Evolutionary conservation across 2,797 vertebrate species (phyloP), one percentile per base, ranked within the genome.

Genomic region (Eulemur albifrons): DNA sequence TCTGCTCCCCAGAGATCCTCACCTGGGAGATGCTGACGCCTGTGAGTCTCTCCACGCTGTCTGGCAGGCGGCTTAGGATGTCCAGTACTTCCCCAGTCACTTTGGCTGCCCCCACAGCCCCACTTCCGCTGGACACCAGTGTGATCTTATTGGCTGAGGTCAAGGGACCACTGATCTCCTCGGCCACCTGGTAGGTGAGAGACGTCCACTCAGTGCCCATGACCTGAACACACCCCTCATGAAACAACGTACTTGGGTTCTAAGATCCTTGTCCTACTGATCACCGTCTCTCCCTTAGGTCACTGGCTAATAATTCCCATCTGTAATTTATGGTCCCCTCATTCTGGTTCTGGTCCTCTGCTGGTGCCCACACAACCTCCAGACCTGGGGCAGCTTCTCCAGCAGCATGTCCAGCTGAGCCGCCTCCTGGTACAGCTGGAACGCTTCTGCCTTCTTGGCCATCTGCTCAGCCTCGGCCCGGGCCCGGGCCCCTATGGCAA

Each of bases 351-450:
- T 45, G 40, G 40, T n/a, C 35, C 79, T n/a, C 32, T 69, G 35
- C 75, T 45, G 21, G 35, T 13, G 25, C 61, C 79, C 85, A 43
- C 30, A 43, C 8, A 14, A 0, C 38, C 43, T 14, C 40, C 93
- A 97, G 86, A 99, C 99, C 99, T 99, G 96, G 0, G 99, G 99
- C 89, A 99, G 98, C 95, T 99, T 99, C 98, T 99, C 99, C 96
- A 99, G 98, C 98, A 99, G 98, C 99, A 99, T 99, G 97, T 99
- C 99, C 97, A 99, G 99, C 98, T 99, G 99, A 92, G 99, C 99
- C 15, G 99, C 99, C 0, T 99, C 99, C 95, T 99, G 98, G 97
- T 99, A 99, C 97, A 99, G 97, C 92, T 99, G 98, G 98, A 99
- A 99, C 25, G 99, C 99, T 18, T 99, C 99, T 0, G 99, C 99